A percentile compares a stretch with the other conserved stretches of the same genome.
phyloP scores from a whole-genome alignment of 2,113 vertebrate genomes.

The Leptobrachium leishanense region DNA sequence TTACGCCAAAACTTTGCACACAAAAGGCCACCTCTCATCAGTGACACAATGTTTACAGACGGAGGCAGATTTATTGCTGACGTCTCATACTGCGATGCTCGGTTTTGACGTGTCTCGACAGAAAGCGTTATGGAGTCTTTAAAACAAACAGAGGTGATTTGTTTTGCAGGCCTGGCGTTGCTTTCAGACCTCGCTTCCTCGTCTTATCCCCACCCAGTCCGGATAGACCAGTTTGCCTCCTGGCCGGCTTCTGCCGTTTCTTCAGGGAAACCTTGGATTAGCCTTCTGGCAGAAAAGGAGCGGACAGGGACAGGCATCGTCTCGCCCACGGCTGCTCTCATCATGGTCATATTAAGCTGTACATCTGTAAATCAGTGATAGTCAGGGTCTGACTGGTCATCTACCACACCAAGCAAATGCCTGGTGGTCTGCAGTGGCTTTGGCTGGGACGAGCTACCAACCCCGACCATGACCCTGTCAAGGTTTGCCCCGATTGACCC shows the following conservation, averaged over 20 bases:
- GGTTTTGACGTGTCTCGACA: conserved; percentile 5
- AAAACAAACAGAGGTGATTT: conserved; percentile 16
- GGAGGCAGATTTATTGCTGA: conserved; percentile 2
- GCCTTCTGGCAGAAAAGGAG: not conserved
- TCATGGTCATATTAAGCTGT: no score
- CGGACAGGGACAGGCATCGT: no score
- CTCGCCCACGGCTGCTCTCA: no score
- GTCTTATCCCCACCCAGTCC: conserved; percentile 13
- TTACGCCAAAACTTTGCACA: not conserved
- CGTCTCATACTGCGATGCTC: conserved; percentile 2
- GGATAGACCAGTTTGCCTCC: conserved; percentile 23
- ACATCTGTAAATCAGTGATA: no score
- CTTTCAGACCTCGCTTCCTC: not conserved
- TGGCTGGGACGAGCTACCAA: no score
- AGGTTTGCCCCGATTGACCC: no score
- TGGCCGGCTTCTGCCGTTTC: conserved; percentile 36
- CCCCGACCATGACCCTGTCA: no score
- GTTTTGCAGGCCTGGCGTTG: conserved; percentile 20
- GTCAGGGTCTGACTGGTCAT: no score
- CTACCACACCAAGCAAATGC: no score
- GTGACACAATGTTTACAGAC: conserved; percentile 14
- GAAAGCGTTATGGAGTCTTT: conserved; percentile 1
- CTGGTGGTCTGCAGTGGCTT: no score
- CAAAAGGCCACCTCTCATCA: conserved; percentile 6
- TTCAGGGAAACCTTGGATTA: not conserved